Evolutionary conservation across 1,140 invertebrate genomes (phyloP).

Genomic region (Sesamia nonagrioides): DNA sequence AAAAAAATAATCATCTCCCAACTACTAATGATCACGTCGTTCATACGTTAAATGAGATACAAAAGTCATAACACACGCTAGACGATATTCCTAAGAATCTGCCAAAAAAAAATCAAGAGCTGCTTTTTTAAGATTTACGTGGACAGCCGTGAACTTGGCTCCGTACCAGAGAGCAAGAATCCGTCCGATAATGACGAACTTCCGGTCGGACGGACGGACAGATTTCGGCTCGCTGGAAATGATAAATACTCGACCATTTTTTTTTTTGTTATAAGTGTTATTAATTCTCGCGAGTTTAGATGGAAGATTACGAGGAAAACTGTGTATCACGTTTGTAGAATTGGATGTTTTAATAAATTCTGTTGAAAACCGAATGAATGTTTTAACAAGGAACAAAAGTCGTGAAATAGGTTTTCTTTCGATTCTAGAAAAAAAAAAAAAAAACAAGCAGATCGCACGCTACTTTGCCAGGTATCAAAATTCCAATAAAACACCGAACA

Average conservation of each 20-base stretch:
- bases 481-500: no score
- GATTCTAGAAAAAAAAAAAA: no score
- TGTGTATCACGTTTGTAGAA: not conserved
- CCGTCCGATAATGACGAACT: constrained; percentile 64
- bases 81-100: constrained; percentile 30
- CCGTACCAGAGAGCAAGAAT: constrained; percentile 66
- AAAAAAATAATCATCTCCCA: not conserved
- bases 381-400: no score
- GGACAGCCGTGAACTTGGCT: constrained; percentile 69
- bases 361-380: not conserved
- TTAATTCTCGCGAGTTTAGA: constrained; percentile 25
- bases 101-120: constrained; percentile 29
- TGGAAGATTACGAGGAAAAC: constrained; percentile 38
- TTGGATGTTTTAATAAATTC: not conserved
- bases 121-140: constrained; percentile 25
- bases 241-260: constrained; percentile 32
- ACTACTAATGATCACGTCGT: not conserved
- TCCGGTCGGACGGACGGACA: constrained; percentile 60
- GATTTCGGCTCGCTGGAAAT: constrained; percentile 38
- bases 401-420: no score
- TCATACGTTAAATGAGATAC: not conserved
- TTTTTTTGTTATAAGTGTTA: constrained; percentile 5
- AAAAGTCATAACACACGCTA: not conserved
- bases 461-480: no score
- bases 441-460: no score